Percentiles rank a stretch among this genome's conserved stretches.
Evolutionary conservation across 2,888 invertebrate species (phyloP).

Genomic region (Drosophila subsilvestris): DNA sequence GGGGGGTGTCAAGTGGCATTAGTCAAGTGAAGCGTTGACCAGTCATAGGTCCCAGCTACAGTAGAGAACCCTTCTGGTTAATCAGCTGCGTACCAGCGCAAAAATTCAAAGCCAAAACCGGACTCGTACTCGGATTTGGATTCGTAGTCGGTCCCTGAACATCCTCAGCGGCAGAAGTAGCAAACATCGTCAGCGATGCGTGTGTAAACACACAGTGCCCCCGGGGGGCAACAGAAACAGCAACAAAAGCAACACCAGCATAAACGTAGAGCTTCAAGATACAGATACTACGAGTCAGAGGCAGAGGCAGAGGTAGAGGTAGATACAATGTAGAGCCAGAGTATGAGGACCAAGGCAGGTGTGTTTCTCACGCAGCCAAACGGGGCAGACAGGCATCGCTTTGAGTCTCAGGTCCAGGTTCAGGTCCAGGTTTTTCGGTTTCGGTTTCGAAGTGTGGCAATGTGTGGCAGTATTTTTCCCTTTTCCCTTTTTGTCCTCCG

Average conservation of each 20-base stretch:
- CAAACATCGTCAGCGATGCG: slow-evolving; percentile 13
- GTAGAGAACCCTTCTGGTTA: slow-evolving; percentile 38
- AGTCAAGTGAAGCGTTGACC: slow-evolving; percentile 54
- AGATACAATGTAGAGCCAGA: background rate
- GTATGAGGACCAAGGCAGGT: slow-evolving; percentile 55
- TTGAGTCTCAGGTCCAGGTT: slow-evolving; percentile 29
- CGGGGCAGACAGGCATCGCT: slow-evolving; percentile 41
- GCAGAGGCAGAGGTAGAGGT: background rate
- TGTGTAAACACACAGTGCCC: slow-evolving; percentile 50
- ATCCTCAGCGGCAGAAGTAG: slow-evolving; percentile 23
- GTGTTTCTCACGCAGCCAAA: slow-evolving; percentile 77
- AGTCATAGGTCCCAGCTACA: slow-evolving; percentile 13
- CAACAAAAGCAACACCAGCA: slow-evolving; percentile 51
- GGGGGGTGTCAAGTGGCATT: slow-evolving; percentile 68
- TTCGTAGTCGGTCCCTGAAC: slow-evolving; percentile 29
- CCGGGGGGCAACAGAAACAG: slow-evolving; percentile 52
- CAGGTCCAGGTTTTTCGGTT: slow-evolving; percentile 24
- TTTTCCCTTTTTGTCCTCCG: slow-evolving; percentile 39
- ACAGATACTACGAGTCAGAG: slow-evolving; percentile 53
- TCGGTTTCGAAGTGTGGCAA: slow-evolving; percentile 74
- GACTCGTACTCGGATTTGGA: slow-evolving; percentile 24
- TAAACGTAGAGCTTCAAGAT: slow-evolving; percentile 61
- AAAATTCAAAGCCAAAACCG: slow-evolving; percentile 47
- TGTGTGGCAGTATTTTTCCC: slow-evolving; percentile 59
- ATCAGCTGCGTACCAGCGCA: slow-evolving; percentile 34